A percentile compares a stretch with the other conserved stretches of the same genome.
phyloP scores from a whole-genome alignment of 2,797 vertebrate species.

The Echiichthys vipera region DNA sequence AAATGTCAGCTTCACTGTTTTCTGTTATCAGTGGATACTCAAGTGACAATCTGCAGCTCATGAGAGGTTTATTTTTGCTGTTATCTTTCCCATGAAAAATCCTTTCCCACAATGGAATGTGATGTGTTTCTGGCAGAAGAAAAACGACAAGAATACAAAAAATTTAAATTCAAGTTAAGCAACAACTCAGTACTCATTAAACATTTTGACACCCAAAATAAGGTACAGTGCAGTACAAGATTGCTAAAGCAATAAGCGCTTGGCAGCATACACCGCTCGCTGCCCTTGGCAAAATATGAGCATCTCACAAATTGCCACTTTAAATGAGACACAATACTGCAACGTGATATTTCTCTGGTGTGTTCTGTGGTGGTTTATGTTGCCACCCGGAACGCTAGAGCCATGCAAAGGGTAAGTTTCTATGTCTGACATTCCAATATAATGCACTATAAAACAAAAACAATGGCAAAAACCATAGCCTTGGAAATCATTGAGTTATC shows the following conservation, averaged over 20 bases:
- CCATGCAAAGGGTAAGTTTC: constrained; percentile 57
- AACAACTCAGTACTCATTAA: constrained; percentile 40
- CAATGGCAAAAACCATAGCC: constrained; percentile 30
- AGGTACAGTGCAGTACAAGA: constrained; percentile 24
- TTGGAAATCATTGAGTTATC: constrained; percentile 48
- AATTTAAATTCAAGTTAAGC: constrained; percentile 41
- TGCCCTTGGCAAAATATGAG: constrained; percentile 51
- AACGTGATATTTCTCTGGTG: constrained; percentile 52
- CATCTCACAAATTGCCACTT: constrained; percentile 67
- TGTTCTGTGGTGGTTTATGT: constrained; percentile 53
- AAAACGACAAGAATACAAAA: constrained; percentile 31
- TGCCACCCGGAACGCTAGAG: constrained; percentile 57
- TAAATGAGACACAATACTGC: constrained; percentile 60
- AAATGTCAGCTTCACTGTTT: neutral
- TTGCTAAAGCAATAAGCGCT: constrained; percentile 33
- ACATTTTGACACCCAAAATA: constrained; percentile 50
- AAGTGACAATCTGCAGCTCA: constrained; percentile 8
- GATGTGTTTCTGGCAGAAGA: constrained; percentile 6
- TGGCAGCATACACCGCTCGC: constrained; percentile 31
- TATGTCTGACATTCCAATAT: constrained; percentile 69
- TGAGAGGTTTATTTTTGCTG: constrained; percentile 5
- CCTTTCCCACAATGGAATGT: neutral
- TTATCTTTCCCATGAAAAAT: constrained; percentile 1
- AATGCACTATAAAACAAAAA: constrained; percentile 57
- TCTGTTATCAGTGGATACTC: neutral